Base-by-base conservation (phyloP, 2,888 invertebrate genomes). In the Diabrotica balteata region DNA sequence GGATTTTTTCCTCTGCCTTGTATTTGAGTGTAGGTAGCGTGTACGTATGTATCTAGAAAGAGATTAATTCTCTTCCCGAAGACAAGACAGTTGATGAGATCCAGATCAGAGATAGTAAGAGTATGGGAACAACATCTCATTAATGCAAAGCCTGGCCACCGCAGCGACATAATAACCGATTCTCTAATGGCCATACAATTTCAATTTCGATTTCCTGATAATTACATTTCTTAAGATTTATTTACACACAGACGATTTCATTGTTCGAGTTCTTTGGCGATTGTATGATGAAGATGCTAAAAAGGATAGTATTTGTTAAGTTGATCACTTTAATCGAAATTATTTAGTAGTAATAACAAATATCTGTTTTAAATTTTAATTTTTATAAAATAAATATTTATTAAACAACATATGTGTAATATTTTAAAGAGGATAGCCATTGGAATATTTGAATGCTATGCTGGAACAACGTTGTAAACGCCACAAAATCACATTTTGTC, bases 41-140 rank as follows among this genome's bases (percentile, higher is more conserved):
- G 59, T 62, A 57, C 54, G 69, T 64, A 70, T 67, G 65, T 59
- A 68, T 69, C 71, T 70, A 54, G 63, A 63, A 52, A 61, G 71
- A 78, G 80, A 80, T 80, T 79, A 79, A 80, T 80, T 79, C 77
- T 73, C 75, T 77, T 77, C 75, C 76, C 72, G 67, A 75, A 77
- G 73, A 76, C 74, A 75, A 77, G 80, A 80, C 80, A 80, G 78
- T 78, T 80, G 80, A 80, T 79, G 79, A 78, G 80, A 80, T 81
- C 77, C 77, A 70, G 78, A 80, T 81, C 77, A 67, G 68, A 78
- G 80, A 80, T 80, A 79, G 69, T 71, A 78, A 72, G 73, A 76
- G 74, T 79, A 80, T 79, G 80, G 80, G 80, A 79, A 76, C 76
- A 79, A 76, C 76, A 76, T 79, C 80, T 79, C 79, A 78, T 80